phyloP scores from a whole-genome alignment of 2,113 vertebrate species.

The Pseudorectes ferrugineus region DNA sequence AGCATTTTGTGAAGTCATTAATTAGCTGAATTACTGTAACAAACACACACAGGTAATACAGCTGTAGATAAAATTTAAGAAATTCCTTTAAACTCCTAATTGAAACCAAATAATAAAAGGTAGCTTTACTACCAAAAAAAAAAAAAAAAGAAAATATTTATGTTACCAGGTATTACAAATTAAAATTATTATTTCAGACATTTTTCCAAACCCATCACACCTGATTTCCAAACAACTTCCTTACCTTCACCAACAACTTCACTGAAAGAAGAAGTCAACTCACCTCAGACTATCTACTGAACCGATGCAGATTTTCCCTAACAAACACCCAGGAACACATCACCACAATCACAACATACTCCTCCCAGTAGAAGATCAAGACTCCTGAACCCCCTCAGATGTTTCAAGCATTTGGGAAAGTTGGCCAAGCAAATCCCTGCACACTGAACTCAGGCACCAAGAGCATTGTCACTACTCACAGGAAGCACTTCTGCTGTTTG shows the following conservation, averaged over 20 bases:
- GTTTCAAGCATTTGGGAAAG: not conserved
- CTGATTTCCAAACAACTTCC: not conserved
- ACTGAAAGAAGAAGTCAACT: not conserved
- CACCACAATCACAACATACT: not conserved
- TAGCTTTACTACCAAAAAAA: not conserved
- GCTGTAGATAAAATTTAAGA: not conserved
- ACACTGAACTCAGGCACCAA: not conserved
- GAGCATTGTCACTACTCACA: not conserved
- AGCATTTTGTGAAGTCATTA: not conserved
- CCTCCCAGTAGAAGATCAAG: not conserved
- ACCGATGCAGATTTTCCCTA: not conserved
- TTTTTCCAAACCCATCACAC: not conserved
- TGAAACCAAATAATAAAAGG: not conserved
- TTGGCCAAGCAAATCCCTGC: not conserved
- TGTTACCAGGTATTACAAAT: not conserved
- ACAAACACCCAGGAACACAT: not conserved
- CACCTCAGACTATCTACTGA: not conserved
- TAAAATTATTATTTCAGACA: not conserved
- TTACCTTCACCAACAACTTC: not conserved
- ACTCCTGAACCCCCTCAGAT: not conserved
- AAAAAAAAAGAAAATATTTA: not conserved
- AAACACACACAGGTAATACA: not conserved
- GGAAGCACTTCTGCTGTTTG: not conserved
- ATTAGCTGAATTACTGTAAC: not conserved
- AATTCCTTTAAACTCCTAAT: not conserved